A percentile compares a stretch with the other conserved stretches of the same genome.
Evolutionary conservation across 2,113 vertebrate species (phyloP).

Genomic region (Argyrosomus japonicus): DNA sequence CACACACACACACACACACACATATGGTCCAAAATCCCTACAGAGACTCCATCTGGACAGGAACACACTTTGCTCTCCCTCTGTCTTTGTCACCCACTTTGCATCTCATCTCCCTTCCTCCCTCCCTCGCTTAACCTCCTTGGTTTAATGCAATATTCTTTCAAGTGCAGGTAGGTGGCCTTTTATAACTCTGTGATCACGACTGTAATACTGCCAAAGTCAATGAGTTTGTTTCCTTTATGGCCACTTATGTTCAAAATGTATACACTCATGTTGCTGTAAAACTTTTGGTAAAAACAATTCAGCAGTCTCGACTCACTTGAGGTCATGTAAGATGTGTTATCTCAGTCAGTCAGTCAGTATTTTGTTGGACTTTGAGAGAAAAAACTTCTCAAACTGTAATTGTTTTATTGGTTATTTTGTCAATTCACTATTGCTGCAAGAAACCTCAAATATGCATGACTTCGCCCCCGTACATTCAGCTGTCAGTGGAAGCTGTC

Average conservation of each 20-base stretch:
- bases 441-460: not conserved
- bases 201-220: slow-evolving; percentile 11
- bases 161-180: slow-evolving; percentile 19
- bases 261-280: not conserved
- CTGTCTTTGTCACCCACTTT: slow-evolving; percentile 66
- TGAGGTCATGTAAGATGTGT: slow-evolving; percentile 4
- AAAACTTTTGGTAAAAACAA: not conserved
- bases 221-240: slow-evolving; percentile 1
- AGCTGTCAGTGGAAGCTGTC: not conserved
- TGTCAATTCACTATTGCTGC: not conserved
- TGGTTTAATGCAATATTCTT: slow-evolving; percentile 13
- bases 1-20: slow-evolving; percentile 46
- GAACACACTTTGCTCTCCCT: slow-evolving; percentile 69
- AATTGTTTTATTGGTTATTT: not conserved
- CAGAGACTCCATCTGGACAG: slow-evolving; percentile 80
- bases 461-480: not conserved
- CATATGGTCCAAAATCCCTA: slow-evolving; percentile 59
- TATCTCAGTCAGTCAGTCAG: not conserved
- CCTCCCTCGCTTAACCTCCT: slow-evolving; percentile 18
- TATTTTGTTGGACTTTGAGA: not conserved
- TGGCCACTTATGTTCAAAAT: slow-evolving; percentile 9
- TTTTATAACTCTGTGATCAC: not conserved
- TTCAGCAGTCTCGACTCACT: slow-evolving; percentile 3
- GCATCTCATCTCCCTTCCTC: slow-evolving; percentile 25
- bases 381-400: too few species aligned